Base-by-base conservation (phyloP, 2,888 invertebrate genomes). In the Melanophora roralis region DNA sequence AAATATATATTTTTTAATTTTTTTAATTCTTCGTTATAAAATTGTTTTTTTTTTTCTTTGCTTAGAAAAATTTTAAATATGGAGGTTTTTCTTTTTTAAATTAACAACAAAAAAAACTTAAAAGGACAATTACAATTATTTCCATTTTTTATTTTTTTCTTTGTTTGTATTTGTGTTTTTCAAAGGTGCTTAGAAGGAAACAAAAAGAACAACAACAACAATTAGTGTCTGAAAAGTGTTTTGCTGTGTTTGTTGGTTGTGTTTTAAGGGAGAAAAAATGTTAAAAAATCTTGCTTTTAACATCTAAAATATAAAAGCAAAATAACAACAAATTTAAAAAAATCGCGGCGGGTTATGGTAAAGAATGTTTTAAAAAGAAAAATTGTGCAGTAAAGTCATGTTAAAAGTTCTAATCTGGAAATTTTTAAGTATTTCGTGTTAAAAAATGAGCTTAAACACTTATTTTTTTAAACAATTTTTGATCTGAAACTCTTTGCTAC, bases 11-110 rank as follows among this genome's bases (percentile, higher is more conserved):
- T n/a, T 57, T 59, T 77, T 55, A 21, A 19, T 57, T 51, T 57
- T 71, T 76, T 76, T 55, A 49, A 80, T 71, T 80, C 59, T 77
- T 80, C 59, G 73, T 69, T 76, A 78, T 73, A 76, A 73, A 49
- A 69, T 76, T 82, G 64, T 75, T 79, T 79, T 79, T 23, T 71
- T 74, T 64, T 64, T 40, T 69, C 36, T 74, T 38, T 59, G 5
- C 6, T 23, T 32, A 38, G 43, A 67, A 45, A 2, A 45, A 11
- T 16, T 27, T 27, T 5, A 27, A 27, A 27, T 27, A 12, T 1
- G 14, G 9, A 4, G 23, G 12, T 16, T 36, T 38, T 40, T 21
- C 4, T 32, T 11, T 3, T 51, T 57, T 57, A 47, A 62, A 72
- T 72, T 59, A 49, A 73, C 40, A 68, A 51, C 49, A 64, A 68